These are phyloP conservation scores for Digitonthophagus gazella DNA, from an alignment of 2,888 invertebrate genomes.

Conservation along the genomic window DNA sequence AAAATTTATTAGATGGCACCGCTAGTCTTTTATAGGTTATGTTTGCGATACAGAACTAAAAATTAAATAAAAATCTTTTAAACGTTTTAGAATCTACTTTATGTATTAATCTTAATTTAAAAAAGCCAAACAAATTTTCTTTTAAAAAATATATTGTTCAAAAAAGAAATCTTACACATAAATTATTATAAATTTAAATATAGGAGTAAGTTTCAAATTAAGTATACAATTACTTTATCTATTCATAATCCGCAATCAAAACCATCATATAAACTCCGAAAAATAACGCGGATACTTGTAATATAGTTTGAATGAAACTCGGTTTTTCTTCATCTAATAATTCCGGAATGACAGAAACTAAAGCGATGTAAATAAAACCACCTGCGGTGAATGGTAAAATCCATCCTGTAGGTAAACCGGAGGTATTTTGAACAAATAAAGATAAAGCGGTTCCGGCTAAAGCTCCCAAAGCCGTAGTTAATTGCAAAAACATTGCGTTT, in stretches of 20 bases:
- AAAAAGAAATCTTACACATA: too few species aligned
- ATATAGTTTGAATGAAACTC: slow-evolving; percentile 80
- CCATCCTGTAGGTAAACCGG: slow-evolving; percentile 74
- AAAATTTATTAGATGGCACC: too few species aligned
- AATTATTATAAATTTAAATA: too few species aligned
- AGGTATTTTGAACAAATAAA: slow-evolving; percentile 69
- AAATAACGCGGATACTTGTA: slow-evolving; percentile 85
- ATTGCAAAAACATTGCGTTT: slow-evolving; percentile 93
- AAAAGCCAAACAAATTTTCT: too few species aligned
- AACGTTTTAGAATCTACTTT: too few species aligned
- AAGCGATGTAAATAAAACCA: slow-evolving; percentile 99
- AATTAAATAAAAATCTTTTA: too few species aligned
- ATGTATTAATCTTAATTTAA: too few species aligned
- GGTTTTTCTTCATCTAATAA: slow-evolving; percentile 81
- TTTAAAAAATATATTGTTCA: too few species aligned
- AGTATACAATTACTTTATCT: too few species aligned
- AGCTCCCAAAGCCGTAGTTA: slow-evolving; percentile 93
- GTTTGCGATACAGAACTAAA: too few species aligned
- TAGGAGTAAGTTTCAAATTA: too few species aligned
- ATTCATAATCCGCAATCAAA: slow-evolving; percentile 78
- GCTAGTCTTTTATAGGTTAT: too few species aligned
- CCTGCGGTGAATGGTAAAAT: slow-evolving; percentile 97
- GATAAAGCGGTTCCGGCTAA: slow-evolving; percentile 89
- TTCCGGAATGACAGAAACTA: slow-evolving; percentile 98
- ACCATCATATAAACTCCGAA: slow-evolving; percentile 96